Base-by-base conservation (phyloP, 2,113 vertebrate species). In the Hyperoodon ampullatus region DNA sequence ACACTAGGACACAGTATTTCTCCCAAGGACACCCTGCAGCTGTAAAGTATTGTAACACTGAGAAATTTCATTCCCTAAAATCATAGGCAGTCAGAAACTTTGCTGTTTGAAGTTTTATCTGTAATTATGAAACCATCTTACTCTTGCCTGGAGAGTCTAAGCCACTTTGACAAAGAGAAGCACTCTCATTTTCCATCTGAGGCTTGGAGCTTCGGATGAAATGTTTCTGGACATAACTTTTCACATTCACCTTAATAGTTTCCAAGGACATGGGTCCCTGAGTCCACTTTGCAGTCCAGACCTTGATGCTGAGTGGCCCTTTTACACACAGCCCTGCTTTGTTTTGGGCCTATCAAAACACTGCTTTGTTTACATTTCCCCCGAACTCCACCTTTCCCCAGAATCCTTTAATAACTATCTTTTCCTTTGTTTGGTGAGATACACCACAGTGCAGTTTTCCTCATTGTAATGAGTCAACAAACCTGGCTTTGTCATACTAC, bases 181-280 rank as follows among this genome's bases (percentile, higher is more conserved):
- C 33, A 35, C 39, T n/a, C n/a, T 88, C 18, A 47, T 18, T 81
- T 85, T 86, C 19, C 47, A 47, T 47, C 47, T n/a, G 24, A 72
- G 53, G 58, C 1, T 9, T 26, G 71, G 50, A 83, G 55, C 21
- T 88, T 82, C 47, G 35, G 83, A 71, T 50, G 30, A 28, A 82
- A 15, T 16, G 42, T n/a, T 85, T 90, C 88, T 86, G 65, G 35
- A 94, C 65, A 70, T 61, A 94, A 24, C 55, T 84, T 82, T 92
- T 39, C 39, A 58, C 39, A 58, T 24, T 28, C 24, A 53, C 55
- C 18, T 39, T 66, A 88, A 80, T 4, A 2, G 63, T 84, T 60
- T 30, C 88, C 42, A 47, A 66, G 39, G 68, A 84, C 68, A 47
- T 7, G 39, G 70, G 35, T 82, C 33, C 60, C 42, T 61, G 63